Evolutionary conservation across 2,113 vertebrate species (phyloP), one percentile per base, ranked within the genome.

Genomic region (Quiscalus mexicanus): DNA sequence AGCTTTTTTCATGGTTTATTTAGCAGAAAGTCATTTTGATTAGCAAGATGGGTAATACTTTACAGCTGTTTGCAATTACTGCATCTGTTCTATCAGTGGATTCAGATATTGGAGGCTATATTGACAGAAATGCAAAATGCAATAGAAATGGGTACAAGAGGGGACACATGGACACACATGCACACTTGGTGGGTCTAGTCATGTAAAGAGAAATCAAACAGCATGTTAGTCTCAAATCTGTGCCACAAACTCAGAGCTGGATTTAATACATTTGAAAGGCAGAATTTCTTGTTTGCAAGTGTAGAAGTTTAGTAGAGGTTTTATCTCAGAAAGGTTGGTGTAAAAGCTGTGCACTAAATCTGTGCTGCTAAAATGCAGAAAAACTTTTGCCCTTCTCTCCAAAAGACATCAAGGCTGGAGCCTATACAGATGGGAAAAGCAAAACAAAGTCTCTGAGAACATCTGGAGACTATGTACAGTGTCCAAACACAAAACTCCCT

Each of bases 1-100:
- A 99, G 98, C 98, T 99, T 99, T 99, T 99, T 99, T 99, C 99
- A 99, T 99, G 99, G 98, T 99, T 99, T 99, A 99, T 99, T 99
- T 99, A 99, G 98, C 98, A 99, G 98, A 98, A 98, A 99, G 98
- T 99, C 98, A 99, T 99, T 99, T 98, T 99, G 99, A 99, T 99
- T 99, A 99, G 98, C 97, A 98, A 95, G 98, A 98, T 99, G 98
- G 99, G 98, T 98, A 98, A 98, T 99, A 99, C 97, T 99, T 98
- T 98, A 98, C 98, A 98, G 98, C 98, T 98, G 98, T 98, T 98
- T 98, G 98, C 98, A 98, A 98, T 98, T 98, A 98, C 98, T 98
- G 98, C 98, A 98, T 98, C 98, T 98, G 98, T 98, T 96, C 97
- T 99, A 98, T 99, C 98, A 98, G 98, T 78, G 97, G 98, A 97